These are phyloP conservation scores for Cassiopea andromeda DNA, from an alignment of 30 jellyfish, hydroid and myxozoan species.

Conservation along the genomic window DNA sequence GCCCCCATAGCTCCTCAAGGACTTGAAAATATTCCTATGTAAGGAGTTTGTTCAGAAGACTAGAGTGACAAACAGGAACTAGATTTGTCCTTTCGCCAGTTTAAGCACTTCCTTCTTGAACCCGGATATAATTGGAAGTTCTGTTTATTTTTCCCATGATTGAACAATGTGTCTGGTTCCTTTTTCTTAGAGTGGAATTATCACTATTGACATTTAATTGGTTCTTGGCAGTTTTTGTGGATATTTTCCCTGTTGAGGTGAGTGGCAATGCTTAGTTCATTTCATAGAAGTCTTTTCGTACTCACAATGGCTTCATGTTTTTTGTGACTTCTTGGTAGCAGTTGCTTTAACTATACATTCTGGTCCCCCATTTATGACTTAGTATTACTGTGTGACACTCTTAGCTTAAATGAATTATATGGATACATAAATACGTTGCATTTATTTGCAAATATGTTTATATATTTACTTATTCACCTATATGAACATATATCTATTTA, in stretches of 20 bases:
- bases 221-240: conserved; percentile 89
- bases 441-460: too few relatives aligned
- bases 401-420: too few relatives aligned
- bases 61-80: too few relatives aligned
- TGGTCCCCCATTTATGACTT: too few relatives aligned
- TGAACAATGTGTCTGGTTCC: background rate
- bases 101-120: background rate
- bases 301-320: background rate
- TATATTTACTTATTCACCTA: too few relatives aligned
- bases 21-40: too few relatives aligned
- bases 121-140: background rate
- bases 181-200: conserved; percentile 71
- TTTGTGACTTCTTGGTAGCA: background rate
- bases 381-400: too few relatives aligned
- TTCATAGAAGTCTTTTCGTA: background rate
- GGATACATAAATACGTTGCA: too few relatives aligned
- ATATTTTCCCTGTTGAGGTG: conserved; percentile 88
- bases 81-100: background rate
- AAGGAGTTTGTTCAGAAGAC: too few relatives aligned
- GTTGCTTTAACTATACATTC: too few relatives aligned
- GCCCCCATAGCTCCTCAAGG: too few relatives aligned
- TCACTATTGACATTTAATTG: conserved; percentile 89
- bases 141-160: background rate
- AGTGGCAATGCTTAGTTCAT: background rate
- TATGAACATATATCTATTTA: too few relatives aligned